Percentiles rank a stretch among this genome's conserved stretches.
Conservation (phyloP, 2,113 vertebrate species). For the Hemibagrus wyckioides region DNA sequence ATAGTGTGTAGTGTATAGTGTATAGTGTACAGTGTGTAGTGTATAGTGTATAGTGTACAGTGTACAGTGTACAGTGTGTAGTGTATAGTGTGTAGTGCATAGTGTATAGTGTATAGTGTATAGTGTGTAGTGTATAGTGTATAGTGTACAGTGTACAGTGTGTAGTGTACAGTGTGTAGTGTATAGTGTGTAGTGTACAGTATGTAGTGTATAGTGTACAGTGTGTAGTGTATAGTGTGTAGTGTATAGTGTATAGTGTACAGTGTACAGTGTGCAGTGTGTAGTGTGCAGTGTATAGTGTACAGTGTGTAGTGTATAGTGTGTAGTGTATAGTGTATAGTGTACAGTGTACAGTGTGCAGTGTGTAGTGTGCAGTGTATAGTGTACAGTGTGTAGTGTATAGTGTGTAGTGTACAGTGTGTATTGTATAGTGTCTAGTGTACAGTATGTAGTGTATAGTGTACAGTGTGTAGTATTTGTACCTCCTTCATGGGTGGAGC, state of each 20-base stretch:
- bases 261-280: background rate
- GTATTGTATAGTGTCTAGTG: background rate
- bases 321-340: background rate
- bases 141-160: background rate
- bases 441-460: background rate
- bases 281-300: background rate
- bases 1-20: background rate
- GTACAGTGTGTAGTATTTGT: slow-evolving; percentile 26
- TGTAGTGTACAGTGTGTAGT: background rate
- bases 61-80: background rate
- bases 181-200: background rate
- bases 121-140: background rate
- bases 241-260: background rate
- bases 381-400: background rate
- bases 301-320: background rate
- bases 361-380: background rate
- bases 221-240: background rate
- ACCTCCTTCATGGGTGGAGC: slow-evolving; percentile 69
- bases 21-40: background rate
- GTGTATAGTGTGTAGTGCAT: background rate
- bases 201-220: background rate
- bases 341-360: background rate
- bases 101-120: background rate
- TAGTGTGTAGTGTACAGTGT: background rate
- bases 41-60: background rate